Evolutionary conservation across 2,888 invertebrate genomes (phyloP).

Genomic region (Caenorhabditis sp.): DNA sequence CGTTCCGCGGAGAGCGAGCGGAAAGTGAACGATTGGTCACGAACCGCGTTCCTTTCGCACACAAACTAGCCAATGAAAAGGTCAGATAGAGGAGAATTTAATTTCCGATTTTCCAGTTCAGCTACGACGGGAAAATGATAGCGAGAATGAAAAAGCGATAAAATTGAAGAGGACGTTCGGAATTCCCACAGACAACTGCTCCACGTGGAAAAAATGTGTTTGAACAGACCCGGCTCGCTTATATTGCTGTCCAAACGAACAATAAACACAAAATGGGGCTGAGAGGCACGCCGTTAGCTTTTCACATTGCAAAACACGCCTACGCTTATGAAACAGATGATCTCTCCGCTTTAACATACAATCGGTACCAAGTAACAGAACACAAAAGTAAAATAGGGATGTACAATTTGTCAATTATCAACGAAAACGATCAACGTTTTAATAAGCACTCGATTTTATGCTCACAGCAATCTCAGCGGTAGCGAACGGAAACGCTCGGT

Average conservation of each 20-base stretch:
- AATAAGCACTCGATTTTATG: no score
- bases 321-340: not conserved
- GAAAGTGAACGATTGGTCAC: conserved; percentile 11
- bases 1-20: conserved; percentile 4
- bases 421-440: no score
- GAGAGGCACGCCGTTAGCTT: not conserved
- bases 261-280: not conserved
- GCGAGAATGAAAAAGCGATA: not conserved
- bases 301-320: conserved; percentile 1
- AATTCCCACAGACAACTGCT: not conserved
- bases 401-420: no score
- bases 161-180: not conserved
- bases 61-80: not conserved
- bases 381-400: no score
- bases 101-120: no score
- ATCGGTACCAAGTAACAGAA: no score
- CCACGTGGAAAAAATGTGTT: not conserved
- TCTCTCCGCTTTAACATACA: no score
- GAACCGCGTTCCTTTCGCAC: conserved; percentile 2
- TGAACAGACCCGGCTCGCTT: not conserved
- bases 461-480: no score
- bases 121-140: no score
- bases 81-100: no score
- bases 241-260: not conserved
- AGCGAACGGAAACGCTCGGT: no score